Conservation (phyloP, 2,888 invertebrate species). For the Hyposoter dolosus region DNA sequence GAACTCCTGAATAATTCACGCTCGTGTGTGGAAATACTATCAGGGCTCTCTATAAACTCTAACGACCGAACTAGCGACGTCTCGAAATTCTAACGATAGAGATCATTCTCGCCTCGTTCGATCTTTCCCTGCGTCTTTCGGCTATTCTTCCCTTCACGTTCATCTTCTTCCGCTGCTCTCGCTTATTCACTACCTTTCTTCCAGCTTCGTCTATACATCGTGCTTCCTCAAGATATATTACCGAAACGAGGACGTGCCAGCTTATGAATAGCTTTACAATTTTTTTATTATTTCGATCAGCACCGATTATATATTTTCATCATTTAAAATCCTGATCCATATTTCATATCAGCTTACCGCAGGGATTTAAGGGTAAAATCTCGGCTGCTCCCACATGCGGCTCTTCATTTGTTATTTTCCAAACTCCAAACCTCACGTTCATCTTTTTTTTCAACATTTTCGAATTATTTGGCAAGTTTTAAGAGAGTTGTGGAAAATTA, state of each 20-base stretch:
- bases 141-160: not conserved
- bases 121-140: not conserved
- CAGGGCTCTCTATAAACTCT: constrained; percentile 17
- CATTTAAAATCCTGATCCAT: not conserved
- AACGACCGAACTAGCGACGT: constrained; percentile 39
- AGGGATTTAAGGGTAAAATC: not conserved
- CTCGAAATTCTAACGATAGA: constrained; percentile 45
- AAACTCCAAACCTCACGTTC: no score
- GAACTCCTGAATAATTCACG: constrained; percentile 58
- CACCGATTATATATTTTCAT: not conserved
- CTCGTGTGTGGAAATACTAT: constrained; percentile 39
- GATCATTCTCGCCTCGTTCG: constrained; percentile 16
- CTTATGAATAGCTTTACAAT: constrained; percentile 5
- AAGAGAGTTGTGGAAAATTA: no score
- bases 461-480: not conserved
- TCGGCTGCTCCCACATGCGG: no score
- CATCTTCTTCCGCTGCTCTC: not conserved
- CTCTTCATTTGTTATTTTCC: no score
- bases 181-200: not conserved
- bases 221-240: constrained; percentile 4
- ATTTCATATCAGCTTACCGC: not conserved
- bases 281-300: constrained; percentile 14
- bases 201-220: not conserved
- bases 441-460: no score
- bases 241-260: not conserved